phyloP scores from a whole-genome alignment of 2,888 invertebrate genomes.

The Scelioninae gen. 1 region DNA sequence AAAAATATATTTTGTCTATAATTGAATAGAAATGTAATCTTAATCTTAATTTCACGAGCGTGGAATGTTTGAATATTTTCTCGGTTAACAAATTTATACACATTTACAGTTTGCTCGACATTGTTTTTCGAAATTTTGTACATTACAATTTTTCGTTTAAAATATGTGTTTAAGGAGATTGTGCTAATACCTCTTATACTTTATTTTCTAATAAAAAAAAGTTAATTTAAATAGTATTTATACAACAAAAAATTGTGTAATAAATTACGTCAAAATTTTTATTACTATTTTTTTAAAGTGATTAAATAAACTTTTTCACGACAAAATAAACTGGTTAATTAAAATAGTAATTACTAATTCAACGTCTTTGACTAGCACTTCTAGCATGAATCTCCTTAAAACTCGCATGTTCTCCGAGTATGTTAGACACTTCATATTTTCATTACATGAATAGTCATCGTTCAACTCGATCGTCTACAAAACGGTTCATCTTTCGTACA shows the following conservation, averaged over 20 bases:
- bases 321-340: constrained; percentile 1
- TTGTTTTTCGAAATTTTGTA: background rate
- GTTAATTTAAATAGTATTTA: constrained; percentile 11
- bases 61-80: background rate
- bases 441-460: constrained; percentile 23
- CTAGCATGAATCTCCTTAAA: constrained; percentile 51
- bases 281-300: background rate
- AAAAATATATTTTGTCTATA: too few relatives aligned
- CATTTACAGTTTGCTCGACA: constrained; percentile 5
- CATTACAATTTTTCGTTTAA: background rate
- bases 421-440: constrained; percentile 4
- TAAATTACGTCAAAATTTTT: background rate
- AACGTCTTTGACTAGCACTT: constrained; percentile 58
- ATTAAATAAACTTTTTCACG: background rate
- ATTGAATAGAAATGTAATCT: background rate
- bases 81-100: constrained; percentile 26
- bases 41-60: constrained; percentile 14
- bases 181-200: constrained; percentile 36
- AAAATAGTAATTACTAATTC: constrained; percentile 30
- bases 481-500: constrained; percentile 47
- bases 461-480: constrained; percentile 42
- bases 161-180: constrained; percentile 46
- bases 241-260: background rate
- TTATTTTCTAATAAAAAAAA: background rate
- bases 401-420: constrained; percentile 1